Percentiles rank a stretch among this genome's conserved stretches.
Evolutionary conservation across 2,888 invertebrate species (phyloP).

Genomic region (Habrosyne pyritoides): DNA sequence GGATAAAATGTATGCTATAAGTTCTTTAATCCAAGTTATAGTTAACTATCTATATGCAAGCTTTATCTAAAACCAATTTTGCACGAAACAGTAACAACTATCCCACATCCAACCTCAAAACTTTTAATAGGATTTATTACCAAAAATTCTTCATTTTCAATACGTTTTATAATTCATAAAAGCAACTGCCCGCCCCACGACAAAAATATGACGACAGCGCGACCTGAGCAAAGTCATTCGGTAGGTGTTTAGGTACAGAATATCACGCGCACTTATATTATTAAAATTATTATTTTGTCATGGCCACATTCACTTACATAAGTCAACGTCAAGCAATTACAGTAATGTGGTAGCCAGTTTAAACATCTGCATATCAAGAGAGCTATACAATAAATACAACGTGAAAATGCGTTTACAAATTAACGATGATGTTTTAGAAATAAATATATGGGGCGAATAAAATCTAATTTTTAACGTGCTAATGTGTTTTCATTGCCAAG

Average conservation of each 20-base stretch:
- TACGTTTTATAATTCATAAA: not conserved
- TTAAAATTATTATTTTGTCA: not conserved
- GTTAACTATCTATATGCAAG: no score
- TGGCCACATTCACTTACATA: not conserved
- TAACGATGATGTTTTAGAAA: slow-evolving; percentile 1
- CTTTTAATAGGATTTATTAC: not conserved
- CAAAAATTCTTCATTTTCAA: not conserved
- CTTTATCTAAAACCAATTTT: no score
- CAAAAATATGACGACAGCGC: not conserved
- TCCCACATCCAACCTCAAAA: no score
- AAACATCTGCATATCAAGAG: slow-evolving; percentile 1
- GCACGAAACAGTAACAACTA: no score
- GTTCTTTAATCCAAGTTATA: no score
- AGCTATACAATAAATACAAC: not conserved
- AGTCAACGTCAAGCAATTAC: slow-evolving; percentile 4
- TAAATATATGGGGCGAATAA: not conserved
- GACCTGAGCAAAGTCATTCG: not conserved
- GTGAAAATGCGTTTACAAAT: not conserved
- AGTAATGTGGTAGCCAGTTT: not conserved
- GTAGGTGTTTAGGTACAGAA: not conserved
- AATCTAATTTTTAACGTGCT: not conserved
- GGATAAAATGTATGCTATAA: no score
- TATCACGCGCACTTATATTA: not conserved
- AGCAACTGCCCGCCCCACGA: not conserved
- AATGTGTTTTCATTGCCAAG: not conserved